Base-by-base conservation (phyloP, 2,113 vertebrate genomes). In the Rhea pennata region DNA sequence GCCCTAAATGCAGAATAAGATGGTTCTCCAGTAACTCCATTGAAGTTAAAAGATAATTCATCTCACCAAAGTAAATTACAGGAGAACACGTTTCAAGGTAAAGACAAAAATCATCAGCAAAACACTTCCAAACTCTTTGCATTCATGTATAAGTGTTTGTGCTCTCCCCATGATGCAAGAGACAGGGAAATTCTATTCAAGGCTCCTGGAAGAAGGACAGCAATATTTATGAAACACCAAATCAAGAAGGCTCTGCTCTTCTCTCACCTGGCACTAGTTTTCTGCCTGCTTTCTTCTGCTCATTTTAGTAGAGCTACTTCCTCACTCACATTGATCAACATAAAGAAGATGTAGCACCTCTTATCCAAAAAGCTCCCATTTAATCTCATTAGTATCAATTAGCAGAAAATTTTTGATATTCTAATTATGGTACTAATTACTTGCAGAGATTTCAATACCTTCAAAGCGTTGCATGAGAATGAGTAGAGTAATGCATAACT, bases 381-480 rank as follows among this genome's bases (percentile, higher is more conserved):
- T 89, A 92, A 91, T 92, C 58, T 73, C 40, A 77, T 87, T 93
- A 95, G 86, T 84, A 87, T 84, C 91, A 94, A 91, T 95, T 78
- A 94, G 77, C 70, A 92, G 86, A 69, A 93, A 94, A 79, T 87
- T 78, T 26, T 5, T 21, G 21, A 82, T 89, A 95, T 76, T 94
- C 91, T 92, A 92, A 92, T 93, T 87, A 76, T 1, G 6, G 84
- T 53, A 89, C 50, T 85, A 93, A 94, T 88, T 79, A 62, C 83
- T 92, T 69, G 66, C 82, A n/a, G 74, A 91, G 36, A 69, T 85
- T 40, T 79, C 77, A 73, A 79, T 82, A 85, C 62, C 77, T 95
- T 92, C 91, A 94, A 93, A 97, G 81, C 67, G 64, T 20, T 76
- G 50, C 86, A 42, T 20, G 71, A 82, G 84, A 85, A 93, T 23